Conservation (phyloP, 2,888 invertebrate species). For the Corbicula japonica region DNA sequence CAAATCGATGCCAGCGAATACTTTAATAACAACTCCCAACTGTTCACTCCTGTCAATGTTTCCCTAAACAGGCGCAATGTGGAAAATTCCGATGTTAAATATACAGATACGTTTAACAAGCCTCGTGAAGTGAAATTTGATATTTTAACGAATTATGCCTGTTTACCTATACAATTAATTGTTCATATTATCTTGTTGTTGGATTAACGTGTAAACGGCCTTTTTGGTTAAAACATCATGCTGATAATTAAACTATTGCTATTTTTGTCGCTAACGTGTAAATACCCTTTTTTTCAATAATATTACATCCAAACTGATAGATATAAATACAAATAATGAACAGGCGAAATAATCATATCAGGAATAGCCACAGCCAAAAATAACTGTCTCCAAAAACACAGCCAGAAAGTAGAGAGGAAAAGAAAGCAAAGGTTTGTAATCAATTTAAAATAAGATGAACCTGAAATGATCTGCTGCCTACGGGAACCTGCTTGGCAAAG, state of each 20-base stretch:
- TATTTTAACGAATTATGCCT: not conserved
- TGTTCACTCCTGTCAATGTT: slow-evolving; percentile 37
- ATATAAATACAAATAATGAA: too few species aligned
- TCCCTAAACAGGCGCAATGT: slow-evolving; percentile 14
- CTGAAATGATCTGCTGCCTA: slow-evolving; percentile 19
- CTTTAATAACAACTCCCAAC: slow-evolving; percentile 36
- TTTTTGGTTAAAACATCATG: too few species aligned
- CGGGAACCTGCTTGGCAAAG: slow-evolving; percentile 20
- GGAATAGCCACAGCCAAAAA: too few species aligned
- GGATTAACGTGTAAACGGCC: too few species aligned
- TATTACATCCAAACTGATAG: too few species aligned
- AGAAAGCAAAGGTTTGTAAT: not conserved
- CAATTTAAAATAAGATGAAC: not conserved
- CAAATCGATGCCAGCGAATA: slow-evolving; percentile 51
- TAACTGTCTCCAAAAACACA: too few species aligned
- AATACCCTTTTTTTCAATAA: too few species aligned
- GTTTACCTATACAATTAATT: not conserved
- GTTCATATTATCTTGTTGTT: too few species aligned
- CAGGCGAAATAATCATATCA: too few species aligned
- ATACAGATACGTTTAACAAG: not conserved
- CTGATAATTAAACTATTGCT: too few species aligned
- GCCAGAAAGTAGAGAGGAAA: not conserved
- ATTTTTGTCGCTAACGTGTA: too few species aligned
- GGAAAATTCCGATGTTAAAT: too few species aligned
- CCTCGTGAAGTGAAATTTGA: not conserved